Evolutionary conservation across 2,113 vertebrate species (phyloP).

Genomic region (Protobothrops mucrosquamatus): DNA sequence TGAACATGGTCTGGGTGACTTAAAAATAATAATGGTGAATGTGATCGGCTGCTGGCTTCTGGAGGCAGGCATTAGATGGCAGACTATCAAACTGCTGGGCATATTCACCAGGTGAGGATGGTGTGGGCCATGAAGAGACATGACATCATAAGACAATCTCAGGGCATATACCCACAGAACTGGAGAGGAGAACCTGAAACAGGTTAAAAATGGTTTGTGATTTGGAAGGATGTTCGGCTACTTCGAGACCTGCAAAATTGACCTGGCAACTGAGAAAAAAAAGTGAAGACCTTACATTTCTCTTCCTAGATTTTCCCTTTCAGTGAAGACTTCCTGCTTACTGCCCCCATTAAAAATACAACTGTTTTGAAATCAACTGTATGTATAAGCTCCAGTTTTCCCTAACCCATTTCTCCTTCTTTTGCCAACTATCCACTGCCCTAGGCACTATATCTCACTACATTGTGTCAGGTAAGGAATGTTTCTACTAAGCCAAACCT

Average conservation of each 20-base stretch:
- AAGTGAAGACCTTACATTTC: neutral
- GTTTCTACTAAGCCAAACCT: neutral
- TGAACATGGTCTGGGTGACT: neutral
- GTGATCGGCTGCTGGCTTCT: neutral
- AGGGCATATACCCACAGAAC: neutral
- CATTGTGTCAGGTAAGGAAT: neutral
- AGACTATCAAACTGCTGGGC: neutral
- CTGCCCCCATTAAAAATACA: neutral
- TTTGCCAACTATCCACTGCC: neutral
- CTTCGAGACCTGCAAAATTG: neutral
- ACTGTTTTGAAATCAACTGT: neutral
- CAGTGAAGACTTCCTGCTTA: neutral
- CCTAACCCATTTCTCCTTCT: neutral
- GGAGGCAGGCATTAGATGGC: neutral
- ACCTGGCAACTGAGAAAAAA: neutral
- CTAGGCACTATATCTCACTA: neutral
- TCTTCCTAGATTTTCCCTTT: neutral
- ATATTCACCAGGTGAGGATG: neutral
- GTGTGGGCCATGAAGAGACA: neutral
- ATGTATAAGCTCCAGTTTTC: neutral
- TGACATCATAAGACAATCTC: neutral
- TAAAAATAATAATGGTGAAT: neutral
- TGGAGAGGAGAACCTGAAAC: neutral
- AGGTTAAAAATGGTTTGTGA: neutral
- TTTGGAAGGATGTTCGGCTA: neutral